Evolutionary conservation across 2,888 invertebrate species (phyloP).

Genomic region (Calliscelio sp.): DNA sequence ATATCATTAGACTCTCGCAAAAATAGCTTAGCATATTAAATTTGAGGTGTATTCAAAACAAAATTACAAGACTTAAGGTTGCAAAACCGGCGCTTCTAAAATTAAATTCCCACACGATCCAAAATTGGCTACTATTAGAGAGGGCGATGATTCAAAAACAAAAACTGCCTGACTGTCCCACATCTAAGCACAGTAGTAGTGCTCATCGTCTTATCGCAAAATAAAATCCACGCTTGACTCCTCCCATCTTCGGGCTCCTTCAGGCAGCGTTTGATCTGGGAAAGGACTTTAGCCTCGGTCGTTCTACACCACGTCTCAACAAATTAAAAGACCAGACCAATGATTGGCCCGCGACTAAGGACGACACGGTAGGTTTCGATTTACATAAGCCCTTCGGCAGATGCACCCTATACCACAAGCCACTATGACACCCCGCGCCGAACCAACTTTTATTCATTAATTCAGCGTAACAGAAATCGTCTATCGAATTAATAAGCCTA

Average conservation of each 20-base stretch:
- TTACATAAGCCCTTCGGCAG: conserved; percentile 78
- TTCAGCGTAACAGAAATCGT: conserved; percentile 57
- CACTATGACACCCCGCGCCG: conserved; percentile 70
- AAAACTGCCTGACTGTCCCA: conserved; percentile 76
- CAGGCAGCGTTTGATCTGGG: conserved; percentile 79
- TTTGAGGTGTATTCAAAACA: conserved; percentile 9
- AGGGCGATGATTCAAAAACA: conserved; percentile 78
- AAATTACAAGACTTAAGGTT: conserved; percentile 3
- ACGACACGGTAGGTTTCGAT: conserved; percentile 77
- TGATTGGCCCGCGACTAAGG: conserved; percentile 73
- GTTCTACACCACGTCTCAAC: conserved; percentile 77
- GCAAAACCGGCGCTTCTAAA: conserved; percentile 67
- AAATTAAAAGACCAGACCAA: conserved; percentile 76
- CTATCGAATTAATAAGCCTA: conserved; percentile 68
- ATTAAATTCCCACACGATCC: conserved; percentile 82
- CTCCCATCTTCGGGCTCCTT: conserved; percentile 80
- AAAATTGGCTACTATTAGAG: conserved; percentile 82
- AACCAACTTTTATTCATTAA: conserved; percentile 49
- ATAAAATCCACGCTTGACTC: conserved; percentile 80
- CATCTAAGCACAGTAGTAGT: conserved; percentile 80
- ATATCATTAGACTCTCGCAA: conserved; percentile 9
- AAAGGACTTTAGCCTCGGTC: conserved; percentile 72
- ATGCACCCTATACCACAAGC: conserved; percentile 67
- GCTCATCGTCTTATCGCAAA: conserved; percentile 81
- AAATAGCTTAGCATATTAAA: conserved; percentile 29